phyloP scores from a whole-genome alignment of 37 sponge, comb jelly and placozoan genomes.

The Beroe ovata region DNA sequence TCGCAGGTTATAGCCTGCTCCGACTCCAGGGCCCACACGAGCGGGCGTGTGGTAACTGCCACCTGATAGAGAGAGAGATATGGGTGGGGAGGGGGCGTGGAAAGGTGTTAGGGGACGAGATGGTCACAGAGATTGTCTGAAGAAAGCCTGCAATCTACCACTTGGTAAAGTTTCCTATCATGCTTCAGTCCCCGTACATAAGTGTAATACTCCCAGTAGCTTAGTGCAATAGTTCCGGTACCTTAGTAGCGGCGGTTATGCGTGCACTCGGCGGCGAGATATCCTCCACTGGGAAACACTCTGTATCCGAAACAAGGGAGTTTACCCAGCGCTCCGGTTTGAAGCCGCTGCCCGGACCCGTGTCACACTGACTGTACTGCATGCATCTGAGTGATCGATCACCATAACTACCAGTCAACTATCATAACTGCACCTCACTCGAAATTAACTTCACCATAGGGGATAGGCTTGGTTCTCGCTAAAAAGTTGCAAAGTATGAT shows the following conservation, averaged over 20 bases:
- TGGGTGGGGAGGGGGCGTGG: too few species aligned
- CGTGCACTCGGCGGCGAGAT: background rate
- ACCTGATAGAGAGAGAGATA: background rate
- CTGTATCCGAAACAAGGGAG: background rate
- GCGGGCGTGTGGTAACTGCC: background rate
- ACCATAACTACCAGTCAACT: background rate
- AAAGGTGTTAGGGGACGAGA: too few species aligned
- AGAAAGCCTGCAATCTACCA: too few species aligned
- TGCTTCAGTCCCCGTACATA: too few species aligned
- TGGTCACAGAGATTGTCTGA: too few species aligned
- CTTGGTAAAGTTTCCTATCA: too few species aligned
- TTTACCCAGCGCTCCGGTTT: conserved; percentile 30
- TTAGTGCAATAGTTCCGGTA: too few species aligned
- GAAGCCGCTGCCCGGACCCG: conserved; percentile 3
- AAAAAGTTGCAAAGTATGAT: too few species aligned
- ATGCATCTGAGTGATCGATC: background rate
- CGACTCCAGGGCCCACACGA: background rate
- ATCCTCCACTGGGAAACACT: conserved; percentile 25
- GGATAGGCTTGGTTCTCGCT: too few species aligned
- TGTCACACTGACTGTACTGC: conserved; percentile 33
- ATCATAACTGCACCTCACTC: too few species aligned
- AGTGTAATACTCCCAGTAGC: too few species aligned
- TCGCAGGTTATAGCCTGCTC: background rate
- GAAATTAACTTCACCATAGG: too few species aligned
- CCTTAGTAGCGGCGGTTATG: conserved; percentile 16